Conservation (phyloP, 2,797 vertebrate genomes). For the Cuniculus paca region DNA sequence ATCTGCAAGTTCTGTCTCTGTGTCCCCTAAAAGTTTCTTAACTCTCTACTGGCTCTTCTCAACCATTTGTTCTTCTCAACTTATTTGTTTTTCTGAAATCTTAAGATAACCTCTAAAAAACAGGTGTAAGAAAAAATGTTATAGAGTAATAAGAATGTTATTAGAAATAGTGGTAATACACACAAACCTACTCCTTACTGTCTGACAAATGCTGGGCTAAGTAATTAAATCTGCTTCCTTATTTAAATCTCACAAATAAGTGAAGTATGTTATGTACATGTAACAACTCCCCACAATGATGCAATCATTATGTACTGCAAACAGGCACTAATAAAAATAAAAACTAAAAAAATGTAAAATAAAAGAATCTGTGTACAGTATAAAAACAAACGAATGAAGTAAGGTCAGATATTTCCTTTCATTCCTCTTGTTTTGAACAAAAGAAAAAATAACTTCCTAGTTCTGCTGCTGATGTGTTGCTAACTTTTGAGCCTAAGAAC, state of each 20-base stretch:
- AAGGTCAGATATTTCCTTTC: background rate
- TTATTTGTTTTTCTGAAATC: background rate
- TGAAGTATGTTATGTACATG: background rate
- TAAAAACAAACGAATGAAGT: background rate
- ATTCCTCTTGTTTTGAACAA: background rate
- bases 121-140: background rate
- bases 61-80: no score
- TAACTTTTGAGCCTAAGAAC: slow-evolving; percentile 12
- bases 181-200: background rate
- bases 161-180: background rate
- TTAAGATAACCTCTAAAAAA: background rate
- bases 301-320: background rate
- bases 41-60: background rate
- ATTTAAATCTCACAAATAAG: slow-evolving; percentile 20
- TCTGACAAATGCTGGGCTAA: background rate
- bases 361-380: background rate
- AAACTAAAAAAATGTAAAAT: background rate
- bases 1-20: background rate
- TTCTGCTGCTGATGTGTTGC: background rate
- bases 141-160: background rate
- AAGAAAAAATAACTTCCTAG: background rate
- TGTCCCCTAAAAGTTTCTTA: background rate
- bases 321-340: background rate
- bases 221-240: slow-evolving; percentile 6
- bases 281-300: background rate